Evolutionary conservation across 2,113 vertebrate species (phyloP).

Genomic region (Halichoeres trimaculatus): DNA sequence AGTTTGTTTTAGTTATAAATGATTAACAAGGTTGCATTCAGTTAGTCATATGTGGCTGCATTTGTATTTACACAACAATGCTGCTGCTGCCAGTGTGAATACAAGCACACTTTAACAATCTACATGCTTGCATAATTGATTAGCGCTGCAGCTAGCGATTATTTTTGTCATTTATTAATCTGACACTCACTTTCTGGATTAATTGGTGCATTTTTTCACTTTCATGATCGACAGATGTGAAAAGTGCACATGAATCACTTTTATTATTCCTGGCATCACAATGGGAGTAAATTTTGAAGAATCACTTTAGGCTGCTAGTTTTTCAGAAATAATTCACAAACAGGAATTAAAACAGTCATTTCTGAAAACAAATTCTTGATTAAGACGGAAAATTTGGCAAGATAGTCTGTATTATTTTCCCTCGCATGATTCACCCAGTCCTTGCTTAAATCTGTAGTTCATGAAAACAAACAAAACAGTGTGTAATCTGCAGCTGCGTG

Average conservation of each 20-base stretch:
- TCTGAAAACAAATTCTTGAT: background rate
- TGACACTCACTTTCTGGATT: conserved; percentile 33
- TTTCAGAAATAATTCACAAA: background rate
- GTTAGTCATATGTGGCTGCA: conserved; percentile 54
- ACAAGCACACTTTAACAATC: conserved; percentile 26
- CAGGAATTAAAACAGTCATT: background rate
- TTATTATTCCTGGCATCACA: background rate
- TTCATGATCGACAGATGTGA: conserved; percentile 24
- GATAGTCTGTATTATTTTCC: background rate
- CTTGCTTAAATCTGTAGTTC: background rate
- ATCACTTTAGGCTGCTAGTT: background rate
- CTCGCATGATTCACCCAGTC: background rate
- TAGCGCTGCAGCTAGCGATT: conserved; percentile 40
- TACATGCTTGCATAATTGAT: conserved; percentile 52
- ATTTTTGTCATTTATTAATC: conserved; percentile 48
- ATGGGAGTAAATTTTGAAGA: background rate
- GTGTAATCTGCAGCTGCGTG: background rate
- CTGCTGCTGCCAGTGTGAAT: conserved; percentile 28
- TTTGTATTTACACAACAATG: conserved; percentile 57
- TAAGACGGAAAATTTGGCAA: background rate
- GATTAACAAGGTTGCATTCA: conserved; percentile 70
- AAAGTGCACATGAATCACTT: background rate
- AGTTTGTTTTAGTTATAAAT: conserved; percentile 70
- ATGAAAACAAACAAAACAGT: background rate
- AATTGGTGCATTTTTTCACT: conserved; percentile 34